phyloP scores from a whole-genome alignment of 2,113 vertebrate species.

The Poecilia latipinna region DNA sequence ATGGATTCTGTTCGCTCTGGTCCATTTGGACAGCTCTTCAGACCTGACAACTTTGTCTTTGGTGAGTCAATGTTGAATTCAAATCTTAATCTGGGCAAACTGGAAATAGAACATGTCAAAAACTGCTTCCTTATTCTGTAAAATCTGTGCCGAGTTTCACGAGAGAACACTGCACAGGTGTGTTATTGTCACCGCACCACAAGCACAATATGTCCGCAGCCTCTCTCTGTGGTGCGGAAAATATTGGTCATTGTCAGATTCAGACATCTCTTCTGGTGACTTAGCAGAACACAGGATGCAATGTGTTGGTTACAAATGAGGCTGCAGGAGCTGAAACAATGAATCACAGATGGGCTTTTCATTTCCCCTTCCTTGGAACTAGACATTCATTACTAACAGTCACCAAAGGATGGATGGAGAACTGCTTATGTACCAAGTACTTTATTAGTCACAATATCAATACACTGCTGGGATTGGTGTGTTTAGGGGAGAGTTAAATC shows the following conservation, averaged over 20 bases:
- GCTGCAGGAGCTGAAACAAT: neutral
- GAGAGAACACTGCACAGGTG: constrained; percentile 2
- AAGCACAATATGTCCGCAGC: constrained; percentile 26
- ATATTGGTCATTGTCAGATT: constrained; percentile 39
- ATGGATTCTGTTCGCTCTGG: constrained; percentile 84
- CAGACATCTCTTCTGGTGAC: constrained; percentile 44
- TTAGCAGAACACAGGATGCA: too few species aligned
- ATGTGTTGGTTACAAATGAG: neutral
- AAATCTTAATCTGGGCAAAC: neutral
- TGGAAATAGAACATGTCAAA: constrained; percentile 15
- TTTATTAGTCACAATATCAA: neutral
- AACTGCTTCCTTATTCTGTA: constrained; percentile 20
- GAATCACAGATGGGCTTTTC: neutral
- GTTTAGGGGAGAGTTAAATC: neutral
- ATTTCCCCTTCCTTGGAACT: neutral
- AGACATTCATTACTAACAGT: neutral
- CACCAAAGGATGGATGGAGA: neutral
- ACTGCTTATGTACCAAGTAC: neutral
- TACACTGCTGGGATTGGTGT: neutral
- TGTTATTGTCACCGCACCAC: neutral
- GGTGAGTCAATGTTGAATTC: constrained; percentile 63
- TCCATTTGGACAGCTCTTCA: constrained; percentile 82
- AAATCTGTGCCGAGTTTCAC: constrained; percentile 17
- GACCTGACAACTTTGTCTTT: constrained; percentile 84
- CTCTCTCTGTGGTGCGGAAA: constrained; percentile 3